Conservation (phyloP, 2,888 invertebrate species). For the Geotrupes spiniger region DNA sequence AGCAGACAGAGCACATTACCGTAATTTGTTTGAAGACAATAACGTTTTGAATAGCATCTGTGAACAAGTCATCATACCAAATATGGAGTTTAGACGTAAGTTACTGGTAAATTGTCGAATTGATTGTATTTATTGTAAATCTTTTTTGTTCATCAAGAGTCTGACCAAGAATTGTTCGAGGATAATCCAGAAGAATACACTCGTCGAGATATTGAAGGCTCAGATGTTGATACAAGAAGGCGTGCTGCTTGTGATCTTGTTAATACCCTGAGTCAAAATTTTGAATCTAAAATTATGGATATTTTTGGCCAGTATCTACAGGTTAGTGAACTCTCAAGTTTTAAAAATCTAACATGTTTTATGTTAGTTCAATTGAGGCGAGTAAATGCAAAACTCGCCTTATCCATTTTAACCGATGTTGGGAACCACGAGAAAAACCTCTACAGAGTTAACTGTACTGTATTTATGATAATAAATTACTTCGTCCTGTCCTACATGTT, state of each 20-base stretch:
- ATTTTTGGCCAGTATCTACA: slow-evolving; percentile 86
- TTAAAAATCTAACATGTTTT: no score
- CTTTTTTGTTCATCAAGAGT: slow-evolving; percentile 47
- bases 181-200: slow-evolving; percentile 98
- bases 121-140: background rate
- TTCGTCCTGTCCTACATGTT: no score
- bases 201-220: slow-evolving; percentile 94
- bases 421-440: no score
- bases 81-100: slow-evolving; percentile 91
- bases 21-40: slow-evolving; percentile 84
- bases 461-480: no score
- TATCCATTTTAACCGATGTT: no score
- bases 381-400: no score
- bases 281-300: slow-evolving; percentile 82
- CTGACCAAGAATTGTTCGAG: slow-evolving; percentile 95
- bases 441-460: no score
- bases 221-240: slow-evolving; percentile 94
- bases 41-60: slow-evolving; percentile 86
- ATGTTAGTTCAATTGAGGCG: no score
- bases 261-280: slow-evolving; percentile 82
- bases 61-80: slow-evolving; percentile 98
- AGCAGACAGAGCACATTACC: slow-evolving; percentile 86
- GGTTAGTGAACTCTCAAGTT: slow-evolving; percentile 53
- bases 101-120: slow-evolving; percentile 3
- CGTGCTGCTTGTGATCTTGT: slow-evolving; percentile 97